These are phyloP conservation scores for Asbolus verrucosus DNA, from an alignment of 1,140 invertebrate species.

Conservation along the genomic window DNA sequence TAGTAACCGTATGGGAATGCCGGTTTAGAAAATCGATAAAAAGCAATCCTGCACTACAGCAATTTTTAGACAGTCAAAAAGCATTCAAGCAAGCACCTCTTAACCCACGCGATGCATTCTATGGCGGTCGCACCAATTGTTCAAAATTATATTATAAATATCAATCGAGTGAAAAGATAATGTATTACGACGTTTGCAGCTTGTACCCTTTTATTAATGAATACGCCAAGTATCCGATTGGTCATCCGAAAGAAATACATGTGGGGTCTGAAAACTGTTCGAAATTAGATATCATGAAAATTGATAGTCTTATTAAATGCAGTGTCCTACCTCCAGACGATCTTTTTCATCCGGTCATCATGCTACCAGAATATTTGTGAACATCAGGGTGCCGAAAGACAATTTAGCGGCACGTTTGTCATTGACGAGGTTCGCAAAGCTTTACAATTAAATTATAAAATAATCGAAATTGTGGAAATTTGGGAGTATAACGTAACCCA, in stretches of 20 bases:
- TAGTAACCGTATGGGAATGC: slow-evolving; percentile 14
- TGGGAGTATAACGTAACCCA: slow-evolving; percentile 41
- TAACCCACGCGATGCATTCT: slow-evolving; percentile 19
- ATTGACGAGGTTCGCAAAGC: slow-evolving; percentile 63
- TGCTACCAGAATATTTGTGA: slow-evolving; percentile 38
- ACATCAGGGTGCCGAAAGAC: slow-evolving; percentile 59
- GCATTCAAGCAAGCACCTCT: not conserved
- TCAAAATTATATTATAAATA: slow-evolving; percentile 62
- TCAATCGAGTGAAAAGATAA: slow-evolving; percentile 62
- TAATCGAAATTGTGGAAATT: slow-evolving; percentile 44
- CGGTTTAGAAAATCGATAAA: not conserved
- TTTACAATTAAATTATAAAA: slow-evolving; percentile 40
- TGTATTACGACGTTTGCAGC: no score
- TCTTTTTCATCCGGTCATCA: slow-evolving; percentile 57
- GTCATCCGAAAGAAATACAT: no score
- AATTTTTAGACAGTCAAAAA: not conserved
- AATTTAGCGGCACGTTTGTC: slow-evolving; percentile 63
- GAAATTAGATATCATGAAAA: slow-evolving; percentile 11
- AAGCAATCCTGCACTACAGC: no score
- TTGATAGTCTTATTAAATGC: slow-evolving; percentile 58
- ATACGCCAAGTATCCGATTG: slow-evolving; percentile 60
- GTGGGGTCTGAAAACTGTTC: slow-evolving; percentile 36
- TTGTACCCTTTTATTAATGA: slow-evolving; percentile 61
- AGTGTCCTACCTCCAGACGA: slow-evolving; percentile 59
- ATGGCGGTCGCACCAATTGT: no score